Base-by-base conservation (phyloP, 1,140 invertebrate genomes). In the Calycopis cecrops region DNA sequence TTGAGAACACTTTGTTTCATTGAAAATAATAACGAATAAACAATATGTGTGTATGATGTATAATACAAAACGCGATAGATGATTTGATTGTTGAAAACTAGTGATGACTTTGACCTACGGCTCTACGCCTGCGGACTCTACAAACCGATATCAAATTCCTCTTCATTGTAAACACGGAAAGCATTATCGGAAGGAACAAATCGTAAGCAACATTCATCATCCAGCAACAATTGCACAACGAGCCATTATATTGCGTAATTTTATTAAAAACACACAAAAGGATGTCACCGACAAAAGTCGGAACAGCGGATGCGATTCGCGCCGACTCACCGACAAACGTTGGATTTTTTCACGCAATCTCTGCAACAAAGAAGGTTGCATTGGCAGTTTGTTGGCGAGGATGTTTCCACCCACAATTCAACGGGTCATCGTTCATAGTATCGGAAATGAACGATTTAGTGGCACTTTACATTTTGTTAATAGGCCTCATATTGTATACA, bases 271-370 rank as follows among this genome's bases (percentile, higher is more conserved):
- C 76, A 81, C 82, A 69, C 73, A 70, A 75, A 67, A 49, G 63
- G 58, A 83, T 60, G 57, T 44, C 59, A 65, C 73, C 75, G 74
- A 82, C 79, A 83, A 84, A 83, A 86, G 81, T 87, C 81, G 84
- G 79, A 82, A 81, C 73, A 84, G 71, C 84, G 84, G 84, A 87
- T 87, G 77, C 78, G 59, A 87, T 87, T 85, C 84, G 83, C 76
- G 71, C 69, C 81, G 81, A 73, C 58, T 78, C 75, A 69, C 67
- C 78, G 72, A 76, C 76, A 77, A 75, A 73, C 68, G 69, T 52
- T 57, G 62, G 57, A 34, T 57, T 73, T 81, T 85, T 84, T 82
- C 84, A 83, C 73, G 77, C 77, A 81, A 82, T 63, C 33, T 52
- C 35, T 65, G 53, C 53, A 67, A 65, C 72, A 79, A 77, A 69